Percentiles rank a stretch among this genome's conserved stretches.
Evolutionary conservation across 2,113 vertebrate species (phyloP).

Genomic region (Myanophis thanlyinensis): DNA sequence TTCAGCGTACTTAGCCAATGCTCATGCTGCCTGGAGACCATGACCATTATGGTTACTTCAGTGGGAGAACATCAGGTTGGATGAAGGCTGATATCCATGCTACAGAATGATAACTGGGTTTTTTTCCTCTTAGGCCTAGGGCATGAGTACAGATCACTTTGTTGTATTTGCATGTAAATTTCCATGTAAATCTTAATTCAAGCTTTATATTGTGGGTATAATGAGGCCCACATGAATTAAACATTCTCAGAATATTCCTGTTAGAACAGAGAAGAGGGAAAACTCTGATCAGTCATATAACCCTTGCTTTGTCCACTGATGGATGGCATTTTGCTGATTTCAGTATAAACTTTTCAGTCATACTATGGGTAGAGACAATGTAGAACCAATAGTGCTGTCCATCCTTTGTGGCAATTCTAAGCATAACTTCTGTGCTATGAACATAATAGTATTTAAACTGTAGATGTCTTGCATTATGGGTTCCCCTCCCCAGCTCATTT

Average conservation of each 20-base stretch:
- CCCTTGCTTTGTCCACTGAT: background rate
- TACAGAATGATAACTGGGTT: background rate
- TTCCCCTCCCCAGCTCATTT: background rate
- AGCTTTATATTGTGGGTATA: background rate
- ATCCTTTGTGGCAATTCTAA: background rate
- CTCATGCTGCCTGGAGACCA: background rate
- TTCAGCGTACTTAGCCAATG: background rate
- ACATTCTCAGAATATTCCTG: background rate
- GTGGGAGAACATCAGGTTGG: background rate
- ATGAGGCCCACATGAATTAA: background rate
- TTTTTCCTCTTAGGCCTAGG: background rate
- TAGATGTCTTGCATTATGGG: background rate
- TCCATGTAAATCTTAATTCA: background rate
- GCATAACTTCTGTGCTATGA: background rate
- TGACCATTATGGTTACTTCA: background rate
- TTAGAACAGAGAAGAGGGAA: background rate
- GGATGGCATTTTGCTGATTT: background rate
- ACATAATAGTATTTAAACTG: background rate
- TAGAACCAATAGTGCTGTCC: background rate
- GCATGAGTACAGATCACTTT: background rate
- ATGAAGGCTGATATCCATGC: background rate
- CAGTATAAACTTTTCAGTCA: constrained; percentile 8
- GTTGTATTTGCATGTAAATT: background rate
- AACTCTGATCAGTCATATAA: background rate
- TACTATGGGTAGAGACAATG: background rate